Evolutionary conservation across 2,888 invertebrate species (phyloP).

Genomic region (Antitype chi): DNA sequence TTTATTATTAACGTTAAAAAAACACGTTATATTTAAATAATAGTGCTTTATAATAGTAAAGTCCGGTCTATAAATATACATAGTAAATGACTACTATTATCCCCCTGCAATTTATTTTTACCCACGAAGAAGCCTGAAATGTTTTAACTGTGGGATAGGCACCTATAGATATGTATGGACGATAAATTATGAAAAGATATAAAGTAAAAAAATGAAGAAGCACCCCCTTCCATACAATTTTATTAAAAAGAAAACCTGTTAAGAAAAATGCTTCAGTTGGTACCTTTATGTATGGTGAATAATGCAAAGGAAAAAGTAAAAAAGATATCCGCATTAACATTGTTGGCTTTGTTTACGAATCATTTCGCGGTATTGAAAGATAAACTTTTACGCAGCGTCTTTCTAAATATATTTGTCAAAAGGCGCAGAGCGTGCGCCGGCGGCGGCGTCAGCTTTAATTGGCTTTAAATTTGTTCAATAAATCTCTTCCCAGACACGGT

Average conservation of each 20-base stretch:
- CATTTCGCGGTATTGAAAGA: slow-evolving; percentile 68
- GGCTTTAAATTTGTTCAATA: slow-evolving; percentile 76
- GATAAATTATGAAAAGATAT: neutral
- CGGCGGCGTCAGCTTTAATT: slow-evolving; percentile 76
- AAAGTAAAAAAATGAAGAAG: neutral
- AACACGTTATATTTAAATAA: slow-evolving; percentile 34
- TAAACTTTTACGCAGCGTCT: slow-evolving; percentile 65
- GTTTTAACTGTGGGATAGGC: neutral
- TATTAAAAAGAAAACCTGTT: slow-evolving; percentile 16
- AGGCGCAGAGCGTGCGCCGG: slow-evolving; percentile 68
- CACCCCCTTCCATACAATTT: neutral
- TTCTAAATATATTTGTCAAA: slow-evolving; percentile 75
- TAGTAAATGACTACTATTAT: neutral
- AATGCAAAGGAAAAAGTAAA: slow-evolving; percentile 8
- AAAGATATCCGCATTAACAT: slow-evolving; percentile 26
- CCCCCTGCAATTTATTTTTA: neutral
- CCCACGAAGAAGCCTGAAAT: neutral
- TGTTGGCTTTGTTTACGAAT: slow-evolving; percentile 45
- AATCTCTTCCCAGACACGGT: slow-evolving; percentile 74
- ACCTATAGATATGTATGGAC: neutral
- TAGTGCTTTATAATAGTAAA: slow-evolving; percentile 15
- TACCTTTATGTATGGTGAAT: neutral
- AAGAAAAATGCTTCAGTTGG: neutral
- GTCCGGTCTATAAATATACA: slow-evolving; percentile 3
- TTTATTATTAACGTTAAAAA: slow-evolving; percentile 44